Base-by-base conservation (phyloP, 2,797 vertebrate species). In the Sphenopsis melanotis region DNA sequence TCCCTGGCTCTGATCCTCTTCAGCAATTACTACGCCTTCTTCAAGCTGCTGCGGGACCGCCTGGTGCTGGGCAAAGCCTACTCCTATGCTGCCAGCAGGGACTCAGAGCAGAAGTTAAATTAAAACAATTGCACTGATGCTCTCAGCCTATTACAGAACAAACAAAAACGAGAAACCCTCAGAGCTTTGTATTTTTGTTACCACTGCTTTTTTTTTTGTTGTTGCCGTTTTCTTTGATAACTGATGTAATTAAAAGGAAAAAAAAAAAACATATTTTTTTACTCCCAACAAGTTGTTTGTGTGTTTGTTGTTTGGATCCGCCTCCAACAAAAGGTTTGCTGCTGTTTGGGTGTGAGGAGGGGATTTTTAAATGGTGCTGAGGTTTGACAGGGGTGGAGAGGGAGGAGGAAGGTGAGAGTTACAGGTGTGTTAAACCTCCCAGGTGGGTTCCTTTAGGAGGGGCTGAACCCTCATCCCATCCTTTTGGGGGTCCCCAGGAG, bases 21-120 rank as follows among this genome's bases (percentile, higher is more conserved):
- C 98, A 99, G 99, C 98, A 99, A 99, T 98, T 99, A 99, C 96
- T 99, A 99, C 7, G 98, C 99, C 97, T 99, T 99, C 97, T 99
- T 99, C 98, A 99, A 99, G 96, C 98, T 99, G 91, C 98, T 99
- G 85, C 98, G 99, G 96, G 99, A 99, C 98, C 98, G 99, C 79
- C 98, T 99, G 94, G 99, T 99, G 82, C 90, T 99, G 84, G 99
- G 99, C 84, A 99, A 99, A 95, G 99, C 99, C 10, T 99, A 99
- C 95, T 98, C 99, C 0, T 99, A 99, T 30, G 97, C 98, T 57
- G 98, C 98, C 86, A 98, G 96, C 97, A 98, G 98, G 94, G 98
- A 98, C 55, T 98, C 99, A 19, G 99, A 99, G 96, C 99, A 99
- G 93, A 99, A 99, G 97, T 97, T 99, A 44, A 98, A 97, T 94